Conservation (phyloP, 2,797 vertebrate genomes). For the Iguana delicatissima region DNA sequence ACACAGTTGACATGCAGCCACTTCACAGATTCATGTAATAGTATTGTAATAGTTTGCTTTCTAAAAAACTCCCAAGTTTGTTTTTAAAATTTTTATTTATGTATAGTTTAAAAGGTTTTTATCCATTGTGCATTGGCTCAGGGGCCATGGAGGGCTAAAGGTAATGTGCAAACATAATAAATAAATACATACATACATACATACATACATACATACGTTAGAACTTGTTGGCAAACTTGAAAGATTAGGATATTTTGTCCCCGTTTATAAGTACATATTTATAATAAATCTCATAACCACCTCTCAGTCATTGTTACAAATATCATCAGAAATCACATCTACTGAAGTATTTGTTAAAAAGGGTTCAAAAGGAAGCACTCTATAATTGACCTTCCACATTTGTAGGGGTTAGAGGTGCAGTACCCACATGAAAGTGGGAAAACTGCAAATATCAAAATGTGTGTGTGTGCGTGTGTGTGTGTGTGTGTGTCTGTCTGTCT, state of each 20-base stretch:
- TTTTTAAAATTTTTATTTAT: background rate
- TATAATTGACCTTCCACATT: too few species aligned
- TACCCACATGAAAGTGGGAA: too few species aligned
- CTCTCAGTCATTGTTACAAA: background rate
- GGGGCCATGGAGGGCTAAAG: too few species aligned
- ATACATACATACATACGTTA: background rate
- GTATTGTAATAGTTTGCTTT: background rate
- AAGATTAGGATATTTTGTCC: background rate
- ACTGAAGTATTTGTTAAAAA: background rate
- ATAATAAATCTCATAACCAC: background rate
- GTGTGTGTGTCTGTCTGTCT: too few species aligned
- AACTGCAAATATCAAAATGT: too few species aligned
- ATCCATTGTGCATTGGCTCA: too few species aligned
- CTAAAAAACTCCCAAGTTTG: background rate
- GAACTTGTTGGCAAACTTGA: background rate
- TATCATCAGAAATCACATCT: background rate
- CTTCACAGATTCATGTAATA: background rate
- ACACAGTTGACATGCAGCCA: background rate
- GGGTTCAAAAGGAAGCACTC: background rate
- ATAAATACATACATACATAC: background rate
- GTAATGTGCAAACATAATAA: too few species aligned
- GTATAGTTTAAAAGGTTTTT: background rate
- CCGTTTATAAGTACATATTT: background rate
- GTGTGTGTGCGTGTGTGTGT: too few species aligned
- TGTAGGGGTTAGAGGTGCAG: too few species aligned